phyloP scores from a whole-genome alignment of 2,888 invertebrate genomes.

The Mystacides longicornis region DNA sequence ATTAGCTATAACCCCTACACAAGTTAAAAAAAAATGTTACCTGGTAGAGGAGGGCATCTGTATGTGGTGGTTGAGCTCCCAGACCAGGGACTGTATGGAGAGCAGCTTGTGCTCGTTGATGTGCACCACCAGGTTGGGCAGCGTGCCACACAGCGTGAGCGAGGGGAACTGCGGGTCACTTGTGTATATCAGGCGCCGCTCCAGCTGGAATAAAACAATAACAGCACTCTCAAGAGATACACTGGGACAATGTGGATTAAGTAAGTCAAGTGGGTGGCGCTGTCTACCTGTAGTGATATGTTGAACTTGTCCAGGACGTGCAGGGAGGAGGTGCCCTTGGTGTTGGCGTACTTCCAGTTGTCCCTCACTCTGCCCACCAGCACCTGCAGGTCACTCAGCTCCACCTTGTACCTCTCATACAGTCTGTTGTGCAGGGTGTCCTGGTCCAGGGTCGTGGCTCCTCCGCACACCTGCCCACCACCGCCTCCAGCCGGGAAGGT shows the following conservation, averaged over 20 bases:
- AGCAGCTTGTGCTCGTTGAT: constrained; percentile 83
- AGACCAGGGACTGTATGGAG: constrained; percentile 38
- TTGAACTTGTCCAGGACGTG: constrained; percentile 80
- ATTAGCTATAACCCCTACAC: neutral
- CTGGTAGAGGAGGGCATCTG: constrained; percentile 13
- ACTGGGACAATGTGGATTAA: too few relatives aligned
- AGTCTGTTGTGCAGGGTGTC: constrained; percentile 58
- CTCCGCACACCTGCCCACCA: constrained; percentile 19
- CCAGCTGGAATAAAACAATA: too few relatives aligned
- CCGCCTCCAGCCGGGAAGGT: constrained; percentile 15
- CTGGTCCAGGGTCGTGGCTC: constrained; percentile 46
- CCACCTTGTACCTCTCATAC: constrained; percentile 72
- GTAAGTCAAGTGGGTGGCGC: too few relatives aligned
- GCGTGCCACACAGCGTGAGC: constrained; percentile 72
- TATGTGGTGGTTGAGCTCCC: constrained; percentile 33
- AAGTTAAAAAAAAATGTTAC: constrained; percentile 5
- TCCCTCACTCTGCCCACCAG: constrained; percentile 83
- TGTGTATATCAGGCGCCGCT: constrained; percentile 73
- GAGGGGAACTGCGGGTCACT: constrained; percentile 83
- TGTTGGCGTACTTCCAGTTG: constrained; percentile 83
- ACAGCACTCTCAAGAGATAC: too few relatives aligned
- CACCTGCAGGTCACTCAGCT: constrained; percentile 78
- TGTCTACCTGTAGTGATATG: constrained; percentile 50
- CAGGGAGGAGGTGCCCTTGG: constrained; percentile 73
- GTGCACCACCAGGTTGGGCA: constrained; percentile 83